A percentile compares a stretch with the other conserved stretches of the same genome.
phyloP scores from a whole-genome alignment of 2,113 vertebrate species.

The Phalacrocorax aristotelis region DNA sequence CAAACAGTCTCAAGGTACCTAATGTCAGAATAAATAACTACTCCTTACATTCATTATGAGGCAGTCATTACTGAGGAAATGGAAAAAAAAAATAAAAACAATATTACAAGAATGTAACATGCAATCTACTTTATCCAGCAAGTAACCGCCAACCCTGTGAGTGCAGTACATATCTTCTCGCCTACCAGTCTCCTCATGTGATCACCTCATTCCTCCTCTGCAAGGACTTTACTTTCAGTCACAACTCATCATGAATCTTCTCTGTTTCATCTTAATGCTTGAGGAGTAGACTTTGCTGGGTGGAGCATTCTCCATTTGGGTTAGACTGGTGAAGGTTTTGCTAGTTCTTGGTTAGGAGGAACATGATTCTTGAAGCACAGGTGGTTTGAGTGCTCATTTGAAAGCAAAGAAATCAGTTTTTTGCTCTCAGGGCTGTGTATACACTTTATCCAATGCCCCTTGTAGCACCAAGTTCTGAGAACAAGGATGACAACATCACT shows the following conservation, averaged over 20 bases:
- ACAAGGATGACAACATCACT: background rate
- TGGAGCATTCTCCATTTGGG: background rate
- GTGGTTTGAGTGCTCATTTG: background rate
- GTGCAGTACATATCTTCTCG: background rate
- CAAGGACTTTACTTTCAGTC: background rate
- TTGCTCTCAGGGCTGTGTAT: background rate
- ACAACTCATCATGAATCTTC: background rate
- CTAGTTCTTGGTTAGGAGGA: background rate
- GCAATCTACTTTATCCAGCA: background rate
- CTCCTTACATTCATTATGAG: background rate
- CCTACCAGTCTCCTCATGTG: background rate
- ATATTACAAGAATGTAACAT: background rate
- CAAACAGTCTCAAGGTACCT: background rate
- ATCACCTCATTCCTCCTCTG: background rate
- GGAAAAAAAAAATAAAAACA: background rate
- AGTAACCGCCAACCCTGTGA: background rate
- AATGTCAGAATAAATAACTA: background rate
- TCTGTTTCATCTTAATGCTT: background rate
- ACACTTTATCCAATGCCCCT: background rate
- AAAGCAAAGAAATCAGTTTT: background rate
- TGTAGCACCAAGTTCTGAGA: background rate
- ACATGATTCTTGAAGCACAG: background rate
- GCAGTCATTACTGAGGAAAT: background rate
- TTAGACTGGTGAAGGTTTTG: background rate
- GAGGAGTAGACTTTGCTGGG: background rate